phyloP scores from a whole-genome alignment of 2,797 vertebrate species.

The Anableps anableps region DNA sequence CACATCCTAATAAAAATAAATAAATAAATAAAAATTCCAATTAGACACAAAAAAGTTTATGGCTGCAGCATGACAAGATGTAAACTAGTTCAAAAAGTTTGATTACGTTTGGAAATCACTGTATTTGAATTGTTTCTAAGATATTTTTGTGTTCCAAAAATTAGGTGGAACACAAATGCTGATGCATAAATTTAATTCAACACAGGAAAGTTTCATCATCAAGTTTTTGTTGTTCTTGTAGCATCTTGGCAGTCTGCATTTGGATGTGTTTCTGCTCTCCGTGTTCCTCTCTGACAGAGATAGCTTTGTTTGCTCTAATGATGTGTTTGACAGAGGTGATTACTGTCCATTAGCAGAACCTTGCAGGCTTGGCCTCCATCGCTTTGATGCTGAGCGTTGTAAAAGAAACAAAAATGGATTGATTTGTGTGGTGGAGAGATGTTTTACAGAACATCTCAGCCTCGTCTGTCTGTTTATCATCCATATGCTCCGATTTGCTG shows the following conservation, averaged over 20 bases:
- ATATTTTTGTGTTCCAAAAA: background rate
- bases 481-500: slow-evolving; percentile 8
- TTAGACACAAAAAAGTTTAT: too few relatives aligned
- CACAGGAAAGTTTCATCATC: background rate
- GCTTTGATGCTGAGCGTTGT: slow-evolving; percentile 16
- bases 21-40: too few relatives aligned
- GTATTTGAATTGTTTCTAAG: background rate
- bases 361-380: slow-evolving; percentile 25
- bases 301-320: slow-evolving; percentile 52
- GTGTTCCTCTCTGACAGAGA: slow-evolving; percentile 14
- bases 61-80: too few relatives aligned
- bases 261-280: slow-evolving; percentile 20
- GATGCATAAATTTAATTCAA: background rate
- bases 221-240: background rate
- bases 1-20: too few relatives aligned
- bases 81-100: too few relatives aligned
- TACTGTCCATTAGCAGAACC: slow-evolving; percentile 54
- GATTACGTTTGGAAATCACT: too few relatives aligned
- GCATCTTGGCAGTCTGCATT: background rate
- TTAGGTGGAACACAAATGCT: background rate
- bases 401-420: slow-evolving; percentile 29
- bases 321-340: slow-evolving; percentile 53
- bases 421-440: slow-evolving; percentile 22
- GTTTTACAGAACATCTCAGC: slow-evolving; percentile 24
- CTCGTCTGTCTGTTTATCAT: slow-evolving; percentile 7